Base-by-base conservation (phyloP, 2,888 invertebrate genomes). In the Ceraclea dissimilis region DNA sequence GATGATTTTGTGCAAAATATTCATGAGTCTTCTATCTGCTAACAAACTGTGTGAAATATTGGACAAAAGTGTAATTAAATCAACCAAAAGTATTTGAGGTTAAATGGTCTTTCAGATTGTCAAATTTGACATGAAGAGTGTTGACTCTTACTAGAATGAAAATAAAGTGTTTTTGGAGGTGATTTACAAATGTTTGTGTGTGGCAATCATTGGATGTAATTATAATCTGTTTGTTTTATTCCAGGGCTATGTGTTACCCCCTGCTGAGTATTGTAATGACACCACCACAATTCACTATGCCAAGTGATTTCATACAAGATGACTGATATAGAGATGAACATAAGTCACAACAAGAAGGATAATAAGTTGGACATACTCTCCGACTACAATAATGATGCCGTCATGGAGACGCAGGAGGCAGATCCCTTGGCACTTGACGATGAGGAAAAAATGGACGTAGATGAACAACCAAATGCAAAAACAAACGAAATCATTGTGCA, bases 311-410 rank as follows among this genome's bases (percentile, higher is more conserved):
- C 39, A 39, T 39, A 39, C 39, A 54, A 19, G 26, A 57, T 57
- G 57, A 57, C 57, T 11, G 57, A 57, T n/a, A 53, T 57, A 4
- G 54, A 57, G 47, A 54, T 54, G 57, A 57, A 39, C 19, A 18
- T 54, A 13, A 26, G 18, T 17, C 49, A 48, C 16, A 49, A 39
- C 39, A 39, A 13, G 8, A 16, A 39, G n/a, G 39, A n/a, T 8
- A 13, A 39, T 39, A 39, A 39, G 13, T 16, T 16, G 16, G 16
- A 39, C 13, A 13, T 5, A 8, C 39, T 8, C 16, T n/a, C 13
- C 16, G 16, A 19, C 33, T 47, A 49, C 39, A 52, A 52, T 20
- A 51, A 48, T 11, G 49, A 57, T 34, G 47, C 49, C 20, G 20
- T n/a, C 4, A 53, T 22, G 11, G 57, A 51, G 18, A 49, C 44